Percentiles rank a stretch among this genome's conserved stretches.
Evolutionary conservation across 2,113 vertebrate genomes (phyloP).

Genomic region (Hippocampus comes): DNA sequence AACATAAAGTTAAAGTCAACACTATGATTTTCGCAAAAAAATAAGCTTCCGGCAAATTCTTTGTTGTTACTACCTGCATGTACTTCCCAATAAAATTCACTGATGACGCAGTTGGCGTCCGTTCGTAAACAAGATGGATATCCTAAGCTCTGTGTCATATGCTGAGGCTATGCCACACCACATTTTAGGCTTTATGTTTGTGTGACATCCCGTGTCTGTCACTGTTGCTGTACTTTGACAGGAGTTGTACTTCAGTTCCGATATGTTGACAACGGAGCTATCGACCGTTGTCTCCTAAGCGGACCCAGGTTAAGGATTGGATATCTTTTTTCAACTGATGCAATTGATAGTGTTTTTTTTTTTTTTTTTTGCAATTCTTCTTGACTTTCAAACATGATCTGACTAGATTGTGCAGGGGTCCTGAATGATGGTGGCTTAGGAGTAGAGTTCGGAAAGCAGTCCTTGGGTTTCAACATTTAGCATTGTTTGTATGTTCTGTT

Average conservation of each 20-base stretch:
- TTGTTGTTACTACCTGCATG: conserved; percentile 26
- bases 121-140: conserved; percentile 67
- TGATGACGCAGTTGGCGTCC: conserved; percentile 6
- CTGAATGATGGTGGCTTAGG: no score
- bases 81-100: conserved; percentile 28
- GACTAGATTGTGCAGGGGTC: no score
- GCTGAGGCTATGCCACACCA: conserved; percentile 44
- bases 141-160: conserved; percentile 37
- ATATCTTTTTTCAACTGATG: neutral
- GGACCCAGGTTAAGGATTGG: conserved; percentile 27
- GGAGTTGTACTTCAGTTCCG: conserved; percentile 60
- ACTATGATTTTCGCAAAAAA: neutral
- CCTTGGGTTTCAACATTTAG: no score
- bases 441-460: no score
- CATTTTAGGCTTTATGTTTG: conserved; percentile 57
- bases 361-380: no score
- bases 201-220: conserved; percentile 40
- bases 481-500: no score
- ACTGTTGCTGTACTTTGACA: conserved; percentile 51
- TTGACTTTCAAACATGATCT: no score
- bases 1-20: neutral
- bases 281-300: conserved; percentile 29
- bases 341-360: no score
- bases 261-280: conserved; percentile 55
- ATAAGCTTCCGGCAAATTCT: neutral